phyloP scores from a whole-genome alignment of 2,888 invertebrate genomes.

The Melanostoma scalare region DNA sequence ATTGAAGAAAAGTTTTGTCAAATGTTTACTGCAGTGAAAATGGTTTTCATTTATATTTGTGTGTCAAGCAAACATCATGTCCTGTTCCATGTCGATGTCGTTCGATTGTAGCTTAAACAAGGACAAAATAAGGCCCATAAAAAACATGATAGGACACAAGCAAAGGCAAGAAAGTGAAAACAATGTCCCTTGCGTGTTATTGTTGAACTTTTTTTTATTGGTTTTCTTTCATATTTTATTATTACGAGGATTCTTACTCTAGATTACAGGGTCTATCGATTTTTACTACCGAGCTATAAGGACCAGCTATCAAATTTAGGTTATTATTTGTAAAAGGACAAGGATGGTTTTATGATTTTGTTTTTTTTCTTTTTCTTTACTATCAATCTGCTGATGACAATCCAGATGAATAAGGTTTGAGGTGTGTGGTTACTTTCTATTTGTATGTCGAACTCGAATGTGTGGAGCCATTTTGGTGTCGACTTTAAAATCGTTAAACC shows the following conservation, averaged over 20 bases:
- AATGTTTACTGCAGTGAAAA: slow-evolving; percentile 51
- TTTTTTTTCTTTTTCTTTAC: no score
- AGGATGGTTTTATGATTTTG: no score
- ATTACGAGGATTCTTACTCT: neutral
- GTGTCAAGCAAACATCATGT: slow-evolving; percentile 30
- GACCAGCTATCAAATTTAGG: neutral
- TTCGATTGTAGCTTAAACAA: slow-evolving; percentile 12
- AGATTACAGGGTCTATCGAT: neutral
- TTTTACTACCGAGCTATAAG: neutral
- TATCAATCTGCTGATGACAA: no score
- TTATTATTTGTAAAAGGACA: slow-evolving; percentile 1
- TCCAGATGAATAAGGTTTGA: no score
- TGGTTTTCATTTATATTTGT: neutral
- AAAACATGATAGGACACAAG: slow-evolving; percentile 22
- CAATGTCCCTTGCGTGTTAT: slow-evolving; percentile 35
- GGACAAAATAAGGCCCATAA: slow-evolving; percentile 14
- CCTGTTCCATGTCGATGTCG: slow-evolving; percentile 2
- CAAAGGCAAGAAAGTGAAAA: slow-evolving; percentile 46
- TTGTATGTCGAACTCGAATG: no score
- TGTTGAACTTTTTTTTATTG: slow-evolving; percentile 26
- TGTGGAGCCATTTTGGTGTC: no score
- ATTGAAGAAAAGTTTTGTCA: slow-evolving; percentile 37
- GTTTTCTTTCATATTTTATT: neutral
- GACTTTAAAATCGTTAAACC: no score
- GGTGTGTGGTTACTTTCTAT: no score